These are phyloP conservation scores for Loripinus fragilis DNA, from an alignment of 2,888 invertebrate species.

Conservation along the genomic window DNA sequence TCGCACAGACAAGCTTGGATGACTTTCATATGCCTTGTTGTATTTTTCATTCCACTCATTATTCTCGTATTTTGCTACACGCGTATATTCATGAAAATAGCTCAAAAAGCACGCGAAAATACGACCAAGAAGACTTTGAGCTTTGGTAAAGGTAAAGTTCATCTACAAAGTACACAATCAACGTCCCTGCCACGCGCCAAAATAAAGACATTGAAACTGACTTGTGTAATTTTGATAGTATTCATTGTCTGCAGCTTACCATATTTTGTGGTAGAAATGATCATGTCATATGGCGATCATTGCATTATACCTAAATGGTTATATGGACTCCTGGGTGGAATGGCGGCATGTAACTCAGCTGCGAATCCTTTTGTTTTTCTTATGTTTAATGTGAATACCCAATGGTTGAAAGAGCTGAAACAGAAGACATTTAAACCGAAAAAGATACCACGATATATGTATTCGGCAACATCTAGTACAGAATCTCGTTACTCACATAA, in stretches of 20 bases:
- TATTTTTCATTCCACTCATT: constrained; percentile 78
- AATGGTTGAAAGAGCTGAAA: constrained; percentile 45
- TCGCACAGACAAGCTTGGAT: constrained; percentile 76
- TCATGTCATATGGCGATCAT: constrained; percentile 79
- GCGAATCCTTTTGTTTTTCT: constrained; percentile 82
- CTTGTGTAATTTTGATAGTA: constrained; percentile 79
- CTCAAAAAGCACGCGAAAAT: constrained; percentile 74
- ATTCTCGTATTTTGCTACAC: constrained; percentile 79
- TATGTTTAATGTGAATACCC: constrained; percentile 76
- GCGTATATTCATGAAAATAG: constrained; percentile 80
- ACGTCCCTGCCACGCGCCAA: constrained; percentile 82
- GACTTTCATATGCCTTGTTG: constrained; percentile 73
- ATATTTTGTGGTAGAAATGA: constrained; percentile 81
- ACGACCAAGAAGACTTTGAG: constrained; percentile 28
- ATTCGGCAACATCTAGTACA: constrained; percentile 53
- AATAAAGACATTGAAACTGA: constrained; percentile 83
- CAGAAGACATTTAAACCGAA: constrained; percentile 36
- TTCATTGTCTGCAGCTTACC: constrained; percentile 81
- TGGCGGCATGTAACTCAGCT: constrained; percentile 81
- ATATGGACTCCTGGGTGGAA: constrained; percentile 77
- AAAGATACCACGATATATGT: constrained; percentile 46
- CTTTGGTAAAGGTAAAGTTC: constrained; percentile 78
- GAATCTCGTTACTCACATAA: constrained; percentile 33
- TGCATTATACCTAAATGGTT: constrained; percentile 59
- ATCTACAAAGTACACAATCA: constrained; percentile 78